A percentile compares a stretch with the other conserved stretches of the same genome.
phyloP scores from a whole-genome alignment of 1,140 invertebrate genomes.

The Drosophila pruinosa region DNA sequence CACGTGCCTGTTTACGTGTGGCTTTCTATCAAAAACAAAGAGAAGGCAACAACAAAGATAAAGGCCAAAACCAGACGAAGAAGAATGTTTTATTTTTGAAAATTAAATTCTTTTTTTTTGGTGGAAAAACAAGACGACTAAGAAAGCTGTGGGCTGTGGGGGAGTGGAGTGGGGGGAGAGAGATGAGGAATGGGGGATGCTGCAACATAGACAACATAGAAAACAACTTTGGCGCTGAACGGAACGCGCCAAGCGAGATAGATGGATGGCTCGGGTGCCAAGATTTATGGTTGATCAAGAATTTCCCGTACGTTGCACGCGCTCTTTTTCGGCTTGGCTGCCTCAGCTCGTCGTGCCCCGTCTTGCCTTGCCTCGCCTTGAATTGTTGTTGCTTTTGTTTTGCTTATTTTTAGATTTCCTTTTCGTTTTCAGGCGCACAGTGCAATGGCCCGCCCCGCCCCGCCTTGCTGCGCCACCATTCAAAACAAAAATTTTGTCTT shows the following conservation, averaged over 20 bases:
- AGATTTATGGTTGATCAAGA: slow-evolving; percentile 82
- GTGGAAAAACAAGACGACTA: slow-evolving; percentile 52
- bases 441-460: slow-evolving; percentile 8
- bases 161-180: background rate
- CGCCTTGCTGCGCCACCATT: background rate
- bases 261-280: slow-evolving; percentile 80
- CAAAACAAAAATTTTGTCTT: slow-evolving; percentile 10
- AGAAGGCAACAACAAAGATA: slow-evolving; percentile 19
- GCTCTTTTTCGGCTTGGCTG: slow-evolving; percentile 55
- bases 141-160: background rate
- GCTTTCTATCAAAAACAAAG: slow-evolving; percentile 14
- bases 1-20: slow-evolving; percentile 47
- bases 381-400: slow-evolving; percentile 9
- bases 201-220: slow-evolving; percentile 43
- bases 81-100: slow-evolving; percentile 73
- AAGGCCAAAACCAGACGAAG: slow-evolving; percentile 40
- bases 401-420: slow-evolving; percentile 40
- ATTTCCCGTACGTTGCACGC: slow-evolving; percentile 68
- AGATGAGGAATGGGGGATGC: background rate
- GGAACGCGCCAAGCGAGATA: slow-evolving; percentile 77
- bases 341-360: slow-evolving; percentile 23
- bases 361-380: slow-evolving; percentile 24
- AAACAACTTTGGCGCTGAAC: slow-evolving; percentile 75
- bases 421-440: slow-evolving; percentile 33
- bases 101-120: slow-evolving; percentile 53